A percentile compares a stretch with the other conserved stretches of the same genome.
phyloP scores from a whole-genome alignment of 2,797 vertebrate species.

The Pseudochaenichthys georgianus region DNA sequence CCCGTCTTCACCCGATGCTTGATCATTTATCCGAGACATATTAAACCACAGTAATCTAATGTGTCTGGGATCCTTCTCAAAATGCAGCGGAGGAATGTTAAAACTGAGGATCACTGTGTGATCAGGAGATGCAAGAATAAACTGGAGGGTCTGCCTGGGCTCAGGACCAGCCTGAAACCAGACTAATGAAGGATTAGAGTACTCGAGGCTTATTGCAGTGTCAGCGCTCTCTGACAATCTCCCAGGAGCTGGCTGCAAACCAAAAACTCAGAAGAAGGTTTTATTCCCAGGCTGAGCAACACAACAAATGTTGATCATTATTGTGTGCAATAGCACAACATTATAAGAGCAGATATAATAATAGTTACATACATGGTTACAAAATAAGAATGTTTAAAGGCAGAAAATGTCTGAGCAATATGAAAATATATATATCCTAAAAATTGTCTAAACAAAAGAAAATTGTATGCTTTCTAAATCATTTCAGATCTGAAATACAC shows the following conservation, averaged over 20 bases:
- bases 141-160: slow-evolving; percentile 36
- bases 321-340: background rate
- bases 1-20: slow-evolving; percentile 42
- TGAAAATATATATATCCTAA: too few relatives aligned
- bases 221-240: slow-evolving; percentile 51
- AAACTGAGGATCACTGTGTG: slow-evolving; percentile 37
- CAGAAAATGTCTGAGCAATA: too few relatives aligned
- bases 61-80: slow-evolving; percentile 33
- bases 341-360: too few relatives aligned
- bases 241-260: slow-evolving; percentile 25
- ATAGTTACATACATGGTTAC: background rate
- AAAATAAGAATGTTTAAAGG: background rate
- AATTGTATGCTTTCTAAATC: too few relatives aligned
- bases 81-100: slow-evolving; percentile 44
- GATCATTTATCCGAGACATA: slow-evolving; percentile 57
- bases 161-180: slow-evolving; percentile 66
- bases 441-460: too few relatives aligned
- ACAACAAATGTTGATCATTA: background rate
- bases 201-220: slow-evolving; percentile 55
- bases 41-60: slow-evolving; percentile 27
- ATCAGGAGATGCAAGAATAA: slow-evolving; percentile 42
- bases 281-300: background rate
- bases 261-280: slow-evolving; percentile 3
- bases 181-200: slow-evolving; percentile 81
- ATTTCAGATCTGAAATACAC: too few relatives aligned